Conservation (phyloP, 2,113 vertebrate genomes). For the Menura novaehollandiae region DNA sequence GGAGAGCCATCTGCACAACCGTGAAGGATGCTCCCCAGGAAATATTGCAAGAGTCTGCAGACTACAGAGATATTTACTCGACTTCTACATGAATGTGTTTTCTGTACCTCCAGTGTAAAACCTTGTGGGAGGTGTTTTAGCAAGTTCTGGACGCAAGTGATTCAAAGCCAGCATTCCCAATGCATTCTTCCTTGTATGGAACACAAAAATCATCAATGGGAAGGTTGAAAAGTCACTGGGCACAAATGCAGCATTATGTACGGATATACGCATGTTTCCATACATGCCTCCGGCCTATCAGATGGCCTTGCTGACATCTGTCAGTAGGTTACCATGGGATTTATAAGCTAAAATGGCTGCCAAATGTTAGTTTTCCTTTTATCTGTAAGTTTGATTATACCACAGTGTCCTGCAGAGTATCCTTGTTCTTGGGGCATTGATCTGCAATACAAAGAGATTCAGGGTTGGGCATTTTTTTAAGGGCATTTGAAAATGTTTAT, state of each 20-base stretch:
- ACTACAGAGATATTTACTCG: fast-evolving
- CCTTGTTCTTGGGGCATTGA: not conserved
- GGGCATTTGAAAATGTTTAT: not conserved
- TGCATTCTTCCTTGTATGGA: not conserved
- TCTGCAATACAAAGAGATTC: not conserved
- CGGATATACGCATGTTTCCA: not conserved
- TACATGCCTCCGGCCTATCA: not conserved
- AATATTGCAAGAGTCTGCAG: not conserved
- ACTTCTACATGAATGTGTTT: not conserved
- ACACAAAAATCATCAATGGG: not conserved
- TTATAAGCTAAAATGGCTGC: not conserved
- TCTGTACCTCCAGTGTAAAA: not conserved
- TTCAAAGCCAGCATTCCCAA: not conserved
- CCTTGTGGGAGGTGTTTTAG: not conserved
- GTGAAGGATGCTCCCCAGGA: not conserved
- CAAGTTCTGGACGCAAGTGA: not conserved
- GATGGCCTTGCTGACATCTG: not conserved
- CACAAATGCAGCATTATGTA: not conserved
- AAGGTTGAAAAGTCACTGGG: not conserved
- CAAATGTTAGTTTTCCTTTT: not conserved
- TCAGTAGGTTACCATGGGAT: not conserved
- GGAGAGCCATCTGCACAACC: not conserved
- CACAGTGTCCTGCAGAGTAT: not conserved
- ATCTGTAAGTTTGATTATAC: not conserved
- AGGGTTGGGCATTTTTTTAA: not conserved